Percentiles rank a stretch among this genome's conserved stretches.
These are phyloP conservation scores for Andrena bucephala DNA, from an alignment of 2,888 invertebrate species.

Conservation along the genomic window DNA sequence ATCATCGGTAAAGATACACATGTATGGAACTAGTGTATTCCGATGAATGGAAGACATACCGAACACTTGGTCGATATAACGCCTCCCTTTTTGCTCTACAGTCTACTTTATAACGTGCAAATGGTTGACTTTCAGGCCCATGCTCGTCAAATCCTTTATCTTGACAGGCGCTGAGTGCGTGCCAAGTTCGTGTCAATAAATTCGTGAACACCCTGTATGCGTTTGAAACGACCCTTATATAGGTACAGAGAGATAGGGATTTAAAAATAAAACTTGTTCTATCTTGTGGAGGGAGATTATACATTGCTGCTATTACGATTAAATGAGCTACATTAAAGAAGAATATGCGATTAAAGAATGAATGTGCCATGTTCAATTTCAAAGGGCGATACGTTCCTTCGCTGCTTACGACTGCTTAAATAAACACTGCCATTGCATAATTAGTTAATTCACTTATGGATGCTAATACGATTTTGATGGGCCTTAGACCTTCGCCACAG, in stretches of 20 bases:
- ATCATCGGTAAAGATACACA: not conserved
- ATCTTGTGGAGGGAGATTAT: slow-evolving; percentile 37
- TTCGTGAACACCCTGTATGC: slow-evolving; percentile 18
- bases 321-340: slow-evolving; percentile 69
- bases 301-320: slow-evolving; percentile 46
- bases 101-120: not conserved
- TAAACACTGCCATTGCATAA: slow-evolving; percentile 50
- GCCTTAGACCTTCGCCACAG: slow-evolving; percentile 11
- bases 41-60: not conserved
- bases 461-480: slow-evolving; percentile 46
- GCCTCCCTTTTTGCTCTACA: not conserved
- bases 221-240: slow-evolving; percentile 16
- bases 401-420: slow-evolving; percentile 25
- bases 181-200: not conserved
- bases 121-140: not conserved
- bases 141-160: not conserved
- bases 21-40: not conserved
- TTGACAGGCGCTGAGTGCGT: not conserved
- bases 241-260: slow-evolving; percentile 7
- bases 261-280: slow-evolving; percentile 63
- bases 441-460: slow-evolving; percentile 48
- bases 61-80: not conserved
- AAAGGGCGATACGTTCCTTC: slow-evolving; percentile 35
- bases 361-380: slow-evolving; percentile 42
- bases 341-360: slow-evolving; percentile 61